A percentile compares a stretch with the other conserved stretches of the same genome.
Evolutionary conservation across 1,140 invertebrate genomes (phyloP).

Genomic region (Psilanteris sp.): DNA sequence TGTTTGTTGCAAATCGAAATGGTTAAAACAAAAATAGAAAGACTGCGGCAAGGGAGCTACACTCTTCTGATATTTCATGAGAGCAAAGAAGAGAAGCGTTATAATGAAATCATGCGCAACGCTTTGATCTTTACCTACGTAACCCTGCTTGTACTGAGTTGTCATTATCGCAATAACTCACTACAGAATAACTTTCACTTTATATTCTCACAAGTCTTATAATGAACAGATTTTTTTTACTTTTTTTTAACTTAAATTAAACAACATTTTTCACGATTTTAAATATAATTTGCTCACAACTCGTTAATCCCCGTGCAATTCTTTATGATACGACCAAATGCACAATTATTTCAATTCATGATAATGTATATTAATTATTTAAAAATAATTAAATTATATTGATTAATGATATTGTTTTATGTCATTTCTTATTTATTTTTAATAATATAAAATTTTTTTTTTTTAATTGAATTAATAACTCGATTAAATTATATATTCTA

Average conservation of each 20-base stretch:
- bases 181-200: constrained; percentile 52
- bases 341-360: too few species aligned
- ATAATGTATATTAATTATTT: too few species aligned
- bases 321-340: too few species aligned
- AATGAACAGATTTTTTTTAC: constrained; percentile 44
- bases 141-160: constrained; percentile 46
- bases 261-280: constrained; percentile 34
- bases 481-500: too few species aligned
- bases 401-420: too few species aligned
- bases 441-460: too few species aligned
- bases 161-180: constrained; percentile 61
- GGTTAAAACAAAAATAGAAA: constrained; percentile 56
- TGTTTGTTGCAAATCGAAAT: constrained; percentile 42
- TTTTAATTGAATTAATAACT: too few species aligned
- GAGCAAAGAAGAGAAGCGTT: constrained; percentile 76
- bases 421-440: too few species aligned
- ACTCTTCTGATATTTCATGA: constrained; percentile 79
- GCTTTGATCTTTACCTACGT: constrained; percentile 77
- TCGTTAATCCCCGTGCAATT: too few species aligned
- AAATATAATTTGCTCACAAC: too few species aligned
- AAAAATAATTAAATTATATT: too few species aligned
- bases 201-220: constrained; percentile 22
- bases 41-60: constrained; percentile 62
- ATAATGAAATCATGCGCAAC: constrained; percentile 79
- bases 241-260: constrained; percentile 33